Evolutionary conservation across 2,113 vertebrate species (phyloP).

Genomic region (Ellobius talpinus): DNA sequence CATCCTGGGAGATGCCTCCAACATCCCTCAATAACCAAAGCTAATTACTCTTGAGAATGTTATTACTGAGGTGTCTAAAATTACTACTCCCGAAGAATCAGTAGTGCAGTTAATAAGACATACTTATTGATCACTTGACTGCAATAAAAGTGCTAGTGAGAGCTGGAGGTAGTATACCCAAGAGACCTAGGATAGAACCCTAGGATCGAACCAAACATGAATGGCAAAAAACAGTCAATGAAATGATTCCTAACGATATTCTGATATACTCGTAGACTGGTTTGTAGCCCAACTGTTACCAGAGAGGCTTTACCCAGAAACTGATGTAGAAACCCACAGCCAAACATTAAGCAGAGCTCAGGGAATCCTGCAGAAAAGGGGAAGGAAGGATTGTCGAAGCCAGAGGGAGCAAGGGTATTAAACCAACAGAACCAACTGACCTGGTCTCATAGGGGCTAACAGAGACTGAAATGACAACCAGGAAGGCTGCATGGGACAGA

Average conservation of each 20-base stretch:
- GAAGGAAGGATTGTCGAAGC: neutral
- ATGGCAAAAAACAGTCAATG: neutral
- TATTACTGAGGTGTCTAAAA: conserved; percentile 21
- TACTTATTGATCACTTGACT: neutral
- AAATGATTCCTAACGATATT: neutral
- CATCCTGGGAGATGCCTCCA: neutral
- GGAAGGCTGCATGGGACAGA: neutral
- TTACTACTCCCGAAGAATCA: conserved; percentile 27
- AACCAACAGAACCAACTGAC: neutral
- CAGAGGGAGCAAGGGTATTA: neutral
- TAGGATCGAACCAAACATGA: neutral
- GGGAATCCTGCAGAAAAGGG: neutral
- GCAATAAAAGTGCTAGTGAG: neutral
- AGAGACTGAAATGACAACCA: neutral
- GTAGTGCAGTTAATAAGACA: neutral
- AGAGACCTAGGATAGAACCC: neutral
- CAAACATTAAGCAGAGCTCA: neutral
- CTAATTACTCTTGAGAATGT: neutral
- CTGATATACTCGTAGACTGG: neutral
- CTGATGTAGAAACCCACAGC: neutral
- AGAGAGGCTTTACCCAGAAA: neutral
- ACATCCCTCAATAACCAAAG: neutral
- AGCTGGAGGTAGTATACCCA: neutral
- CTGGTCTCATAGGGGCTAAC: neutral
- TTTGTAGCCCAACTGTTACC: neutral